Percentiles rank a stretch among this genome's conserved stretches.
phyloP scores from a whole-genome alignment of 2,113 vertebrate genomes.

The Semnornis frantzii region DNA sequence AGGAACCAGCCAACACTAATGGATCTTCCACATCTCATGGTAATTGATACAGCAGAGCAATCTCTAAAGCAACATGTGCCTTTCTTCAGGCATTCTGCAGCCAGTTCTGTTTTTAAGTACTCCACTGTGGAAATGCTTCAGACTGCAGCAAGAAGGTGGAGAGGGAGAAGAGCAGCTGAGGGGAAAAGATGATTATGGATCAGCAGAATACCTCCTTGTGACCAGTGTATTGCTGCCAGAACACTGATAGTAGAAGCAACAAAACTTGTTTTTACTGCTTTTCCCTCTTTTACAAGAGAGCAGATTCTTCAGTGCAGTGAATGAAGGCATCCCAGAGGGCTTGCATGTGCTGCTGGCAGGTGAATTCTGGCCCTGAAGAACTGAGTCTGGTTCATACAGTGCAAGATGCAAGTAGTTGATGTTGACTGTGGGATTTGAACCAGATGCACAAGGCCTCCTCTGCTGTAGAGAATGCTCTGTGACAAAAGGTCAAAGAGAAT shows the following conservation, averaged over 20 bases:
- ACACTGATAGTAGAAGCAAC: background rate
- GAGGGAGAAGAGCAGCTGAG: background rate
- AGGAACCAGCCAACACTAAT: background rate
- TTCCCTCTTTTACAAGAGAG: slow-evolving; percentile 29
- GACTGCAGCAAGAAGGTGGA: background rate
- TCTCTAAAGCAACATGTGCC: background rate
- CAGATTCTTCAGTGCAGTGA: background rate
- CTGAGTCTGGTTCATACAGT: background rate
- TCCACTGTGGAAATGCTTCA: background rate
- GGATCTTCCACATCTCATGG: background rate
- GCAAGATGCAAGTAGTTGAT: slow-evolving; percentile 19
- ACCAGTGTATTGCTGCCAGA: slow-evolving; percentile 1
- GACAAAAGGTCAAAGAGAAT: slow-evolving; percentile 22
- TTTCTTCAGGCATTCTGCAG: background rate
- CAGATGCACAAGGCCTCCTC: background rate
- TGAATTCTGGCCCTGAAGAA: slow-evolving; percentile 28
- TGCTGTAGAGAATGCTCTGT: background rate
- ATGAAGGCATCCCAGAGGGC: slow-evolving; percentile 8
- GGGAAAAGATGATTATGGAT: background rate
- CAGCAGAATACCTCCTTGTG: background rate
- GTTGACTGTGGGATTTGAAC: background rate
- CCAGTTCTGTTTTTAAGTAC: background rate
- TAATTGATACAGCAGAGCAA: background rate
- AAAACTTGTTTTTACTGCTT: slow-evolving; percentile 6
- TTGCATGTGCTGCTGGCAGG: background rate